Percentiles rank a stretch among this genome's conserved stretches.
Conservation (phyloP, 2,888 invertebrate species). For the Maniola hyperantus region DNA sequence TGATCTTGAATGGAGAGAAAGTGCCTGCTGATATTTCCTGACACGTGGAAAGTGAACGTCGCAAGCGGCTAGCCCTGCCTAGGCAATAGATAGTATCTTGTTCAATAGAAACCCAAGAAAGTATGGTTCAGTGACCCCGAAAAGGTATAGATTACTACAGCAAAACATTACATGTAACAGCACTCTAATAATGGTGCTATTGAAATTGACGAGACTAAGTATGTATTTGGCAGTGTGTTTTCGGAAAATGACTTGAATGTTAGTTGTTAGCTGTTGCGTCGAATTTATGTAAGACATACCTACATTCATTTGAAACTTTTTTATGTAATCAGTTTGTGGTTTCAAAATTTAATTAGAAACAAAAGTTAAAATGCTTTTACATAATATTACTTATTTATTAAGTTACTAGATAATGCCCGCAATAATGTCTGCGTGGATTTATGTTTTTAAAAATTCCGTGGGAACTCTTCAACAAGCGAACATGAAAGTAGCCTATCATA, state of each 20-base stretch:
- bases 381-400: no score
- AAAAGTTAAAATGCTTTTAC: background rate
- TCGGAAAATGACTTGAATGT: conserved; percentile 21
- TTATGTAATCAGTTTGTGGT: conserved; percentile 8
- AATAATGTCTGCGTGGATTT: no score
- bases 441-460: background rate
- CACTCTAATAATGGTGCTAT: conserved; percentile 20
- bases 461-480: no score
- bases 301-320: background rate
- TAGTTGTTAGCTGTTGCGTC: background rate
- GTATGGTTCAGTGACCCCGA: conserved; percentile 46
- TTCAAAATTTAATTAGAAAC: background rate
- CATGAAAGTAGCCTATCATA: no score
- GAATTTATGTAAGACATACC: conserved; percentile 27
- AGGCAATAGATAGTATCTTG: conserved; percentile 59
- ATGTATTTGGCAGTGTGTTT: background rate
- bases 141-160: conserved; percentile 18
- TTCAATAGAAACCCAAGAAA: conserved; percentile 56
- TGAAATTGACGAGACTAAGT: conserved; percentile 15
- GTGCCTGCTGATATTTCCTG: conserved; percentile 74
- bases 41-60: conserved; percentile 73
- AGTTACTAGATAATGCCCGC: no score
- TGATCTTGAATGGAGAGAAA: conserved; percentile 81
- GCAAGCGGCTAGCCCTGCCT: conserved; percentile 53
- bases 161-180: conserved; percentile 29